Conservation (phyloP, 1,140 invertebrate genomes). For the Heterodera schachtii region DNA sequence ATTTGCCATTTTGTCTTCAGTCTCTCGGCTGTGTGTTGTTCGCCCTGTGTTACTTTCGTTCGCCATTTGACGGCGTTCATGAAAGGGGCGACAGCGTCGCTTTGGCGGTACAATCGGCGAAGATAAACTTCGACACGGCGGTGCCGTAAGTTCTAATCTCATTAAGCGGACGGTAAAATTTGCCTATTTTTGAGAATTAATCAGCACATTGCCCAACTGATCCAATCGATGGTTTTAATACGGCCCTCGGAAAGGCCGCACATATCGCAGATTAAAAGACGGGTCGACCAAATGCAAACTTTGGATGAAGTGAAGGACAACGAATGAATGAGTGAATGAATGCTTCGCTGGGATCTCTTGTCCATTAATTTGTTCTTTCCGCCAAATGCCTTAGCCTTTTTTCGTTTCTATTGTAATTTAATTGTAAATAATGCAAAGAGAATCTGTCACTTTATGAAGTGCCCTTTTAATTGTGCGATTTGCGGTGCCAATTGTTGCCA, state of each 20-base stretch:
- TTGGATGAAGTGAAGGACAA: background rate
- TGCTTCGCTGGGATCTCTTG: constrained; percentile 5
- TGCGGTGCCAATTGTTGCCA: no score
- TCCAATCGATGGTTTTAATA: constrained; percentile 24
- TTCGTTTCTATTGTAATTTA: no score
- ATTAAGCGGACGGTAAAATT: background rate
- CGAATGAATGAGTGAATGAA: background rate
- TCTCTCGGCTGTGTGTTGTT: constrained; percentile 45
- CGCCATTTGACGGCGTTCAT: constrained; percentile 42
- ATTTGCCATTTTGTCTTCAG: constrained; percentile 27
- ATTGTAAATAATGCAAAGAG: no score
- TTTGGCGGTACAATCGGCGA: constrained; percentile 40
- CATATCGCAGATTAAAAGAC: constrained; percentile 27
- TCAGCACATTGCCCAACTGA: constrained; percentile 17
- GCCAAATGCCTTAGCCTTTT: background rate
- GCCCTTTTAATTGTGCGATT: no score
- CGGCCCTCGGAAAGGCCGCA: constrained; percentile 30
- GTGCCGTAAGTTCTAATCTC: constrained; percentile 31
- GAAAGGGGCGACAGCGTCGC: constrained; percentile 39
- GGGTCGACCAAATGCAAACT: constrained; percentile 2
- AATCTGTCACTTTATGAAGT: no score
- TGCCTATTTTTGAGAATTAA: constrained; percentile 29
- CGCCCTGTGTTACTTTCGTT: constrained; percentile 39
- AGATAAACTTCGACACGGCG: constrained; percentile 25
- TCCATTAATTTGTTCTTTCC: constrained; percentile 7